These are phyloP conservation scores for Tetraodon nigroviridis DNA, from an alignment of 2,113 vertebrate genomes.

Conservation along the genomic window DNA sequence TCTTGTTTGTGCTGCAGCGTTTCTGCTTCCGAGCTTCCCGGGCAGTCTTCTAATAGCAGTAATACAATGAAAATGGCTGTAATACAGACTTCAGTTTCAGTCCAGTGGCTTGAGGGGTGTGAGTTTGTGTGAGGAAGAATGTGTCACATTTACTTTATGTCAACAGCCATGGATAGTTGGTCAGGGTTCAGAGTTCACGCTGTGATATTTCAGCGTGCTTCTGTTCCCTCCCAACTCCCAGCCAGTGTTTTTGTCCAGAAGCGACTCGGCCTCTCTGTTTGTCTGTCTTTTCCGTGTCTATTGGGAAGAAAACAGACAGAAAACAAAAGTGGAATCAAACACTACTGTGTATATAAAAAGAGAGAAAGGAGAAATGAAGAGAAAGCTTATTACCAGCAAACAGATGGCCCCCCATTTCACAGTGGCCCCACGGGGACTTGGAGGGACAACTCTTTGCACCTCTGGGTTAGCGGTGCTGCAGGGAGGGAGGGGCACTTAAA, in stretches of 20 bases:
- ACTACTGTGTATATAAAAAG: slow-evolving; percentile 15
- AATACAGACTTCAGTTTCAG: slow-evolving; percentile 17
- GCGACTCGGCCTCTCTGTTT: slow-evolving; percentile 11
- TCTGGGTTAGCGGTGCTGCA: slow-evolving; percentile 61
- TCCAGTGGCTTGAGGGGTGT: slow-evolving; percentile 42
- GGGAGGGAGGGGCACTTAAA: slow-evolving; percentile 65
- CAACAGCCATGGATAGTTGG: slow-evolving; percentile 59
- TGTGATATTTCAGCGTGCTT: slow-evolving; percentile 62
- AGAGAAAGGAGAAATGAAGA: slow-evolving; percentile 58
- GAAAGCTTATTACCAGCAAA: slow-evolving; percentile 77
- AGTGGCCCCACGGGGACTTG: slow-evolving; percentile 61
- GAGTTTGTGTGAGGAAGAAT: slow-evolving; percentile 53
- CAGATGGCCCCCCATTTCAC: slow-evolving; percentile 78
- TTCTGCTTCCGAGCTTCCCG: neutral
- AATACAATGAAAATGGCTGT: slow-evolving; percentile 30
- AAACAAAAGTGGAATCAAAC: slow-evolving; percentile 28
- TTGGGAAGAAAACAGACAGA: neutral
- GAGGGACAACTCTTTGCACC: slow-evolving; percentile 73
- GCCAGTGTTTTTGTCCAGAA: slow-evolving; percentile 40
- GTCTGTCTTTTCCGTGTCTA: slow-evolving; percentile 15
- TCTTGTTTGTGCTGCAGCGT: too few relatives aligned
- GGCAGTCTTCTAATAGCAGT: neutral
- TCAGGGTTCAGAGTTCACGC: slow-evolving; percentile 59
- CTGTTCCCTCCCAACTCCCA: slow-evolving; percentile 22
- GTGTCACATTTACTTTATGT: slow-evolving; percentile 70